Evolutionary conservation across 2,888 invertebrate genomes (phyloP).

Genomic region (Smittia aterrima): DNA sequence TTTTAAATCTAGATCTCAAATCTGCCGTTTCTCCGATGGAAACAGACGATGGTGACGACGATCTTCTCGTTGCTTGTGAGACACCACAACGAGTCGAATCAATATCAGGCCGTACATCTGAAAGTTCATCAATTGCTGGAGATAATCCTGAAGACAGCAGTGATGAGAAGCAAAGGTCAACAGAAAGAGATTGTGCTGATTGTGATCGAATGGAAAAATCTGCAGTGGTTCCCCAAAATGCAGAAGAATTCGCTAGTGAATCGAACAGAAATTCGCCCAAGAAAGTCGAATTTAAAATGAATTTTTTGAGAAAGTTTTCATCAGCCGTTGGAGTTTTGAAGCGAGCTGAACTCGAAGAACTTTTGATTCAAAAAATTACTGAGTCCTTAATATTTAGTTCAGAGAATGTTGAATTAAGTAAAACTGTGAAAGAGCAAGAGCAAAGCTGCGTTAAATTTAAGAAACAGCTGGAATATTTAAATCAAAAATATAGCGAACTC

Average conservation of each 20-base stretch:
- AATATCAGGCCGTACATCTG: not conserved
- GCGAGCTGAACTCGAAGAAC: constrained; percentile 69
- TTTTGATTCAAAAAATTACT: constrained; percentile 70
- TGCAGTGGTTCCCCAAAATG: constrained; percentile 48
- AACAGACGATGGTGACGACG: not conserved
- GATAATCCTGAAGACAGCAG: not conserved
- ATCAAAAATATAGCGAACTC: constrained; percentile 72
- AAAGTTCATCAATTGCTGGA: not conserved
- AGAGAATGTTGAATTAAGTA: constrained; percentile 67
- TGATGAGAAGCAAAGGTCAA: not conserved
- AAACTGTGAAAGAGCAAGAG: constrained; percentile 64
- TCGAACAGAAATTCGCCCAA: not conserved
- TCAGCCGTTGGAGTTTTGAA: constrained; percentile 58
- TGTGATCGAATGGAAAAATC: constrained; percentile 44
- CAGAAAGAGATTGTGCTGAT: not conserved
- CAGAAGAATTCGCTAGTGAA: not conserved
- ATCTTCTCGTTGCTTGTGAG: not conserved
- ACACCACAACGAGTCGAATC: not conserved
- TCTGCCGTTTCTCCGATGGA: not conserved
- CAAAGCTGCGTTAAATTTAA: constrained; percentile 64
- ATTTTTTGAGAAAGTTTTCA: constrained; percentile 51
- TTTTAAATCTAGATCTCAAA: too few species aligned
- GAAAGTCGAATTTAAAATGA: constrained; percentile 44
- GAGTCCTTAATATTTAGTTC: constrained; percentile 71
- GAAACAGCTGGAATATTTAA: constrained; percentile 63